These are phyloP conservation scores for Triplophysa rosa DNA, from an alignment of 2,113 vertebrate species.

Conservation along the genomic window DNA sequence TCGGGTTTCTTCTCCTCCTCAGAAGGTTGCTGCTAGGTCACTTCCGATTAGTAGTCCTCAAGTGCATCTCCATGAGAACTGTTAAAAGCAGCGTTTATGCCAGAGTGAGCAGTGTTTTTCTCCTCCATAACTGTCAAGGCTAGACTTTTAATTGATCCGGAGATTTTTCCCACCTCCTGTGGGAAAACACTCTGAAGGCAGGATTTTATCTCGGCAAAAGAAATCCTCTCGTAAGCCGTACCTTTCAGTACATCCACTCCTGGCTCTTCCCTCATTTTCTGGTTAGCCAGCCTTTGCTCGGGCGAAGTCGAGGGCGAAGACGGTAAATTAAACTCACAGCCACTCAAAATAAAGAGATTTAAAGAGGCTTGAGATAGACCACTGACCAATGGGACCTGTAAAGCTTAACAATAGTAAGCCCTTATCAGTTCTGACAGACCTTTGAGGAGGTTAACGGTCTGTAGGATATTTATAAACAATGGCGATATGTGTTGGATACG, in stretches of 20 bases:
- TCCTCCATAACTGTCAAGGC: constrained; percentile 33
- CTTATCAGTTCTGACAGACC: not conserved
- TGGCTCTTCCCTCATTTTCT: not conserved
- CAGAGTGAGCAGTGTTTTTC: constrained; percentile 12
- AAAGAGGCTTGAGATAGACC: not conserved
- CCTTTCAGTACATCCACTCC: not conserved
- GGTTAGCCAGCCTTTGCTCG: not conserved
- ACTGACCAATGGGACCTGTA: not conserved
- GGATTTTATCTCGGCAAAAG: constrained; percentile 21
- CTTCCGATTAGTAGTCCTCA: constrained; percentile 21
- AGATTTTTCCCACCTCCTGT: not conserved
- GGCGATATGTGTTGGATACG: too few relatives aligned
- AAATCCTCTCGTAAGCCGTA: not conserved
- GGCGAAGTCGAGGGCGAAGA: not conserved
- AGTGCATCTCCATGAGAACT: not conserved
- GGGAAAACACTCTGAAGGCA: not conserved
- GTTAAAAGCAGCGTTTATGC: constrained; percentile 42
- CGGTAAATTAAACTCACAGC: not conserved
- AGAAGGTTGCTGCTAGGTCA: constrained; percentile 29
- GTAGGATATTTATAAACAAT: too few relatives aligned
- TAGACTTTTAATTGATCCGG: constrained; percentile 38
- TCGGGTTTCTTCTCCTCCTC: not conserved
- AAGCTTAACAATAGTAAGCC: not conserved
- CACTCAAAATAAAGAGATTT: not conserved
- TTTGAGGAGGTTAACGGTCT: not conserved